A percentile compares a stretch with the other conserved stretches of the same genome.
Conservation (phyloP, 2,113 vertebrate genomes). For the Lycaon pictus region DNA sequence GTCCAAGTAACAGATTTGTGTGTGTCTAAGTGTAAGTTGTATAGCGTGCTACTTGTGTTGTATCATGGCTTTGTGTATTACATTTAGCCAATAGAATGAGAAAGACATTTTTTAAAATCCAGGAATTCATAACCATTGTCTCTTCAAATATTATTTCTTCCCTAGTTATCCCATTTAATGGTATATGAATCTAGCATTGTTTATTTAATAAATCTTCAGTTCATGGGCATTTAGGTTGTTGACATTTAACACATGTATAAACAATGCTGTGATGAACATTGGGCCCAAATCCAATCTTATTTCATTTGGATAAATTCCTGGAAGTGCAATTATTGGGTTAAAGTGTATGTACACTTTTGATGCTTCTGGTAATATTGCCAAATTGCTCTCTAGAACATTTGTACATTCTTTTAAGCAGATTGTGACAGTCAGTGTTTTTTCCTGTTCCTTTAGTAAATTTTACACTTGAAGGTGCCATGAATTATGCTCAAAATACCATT, state of each 20-base stretch:
- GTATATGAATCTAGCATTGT: background rate
- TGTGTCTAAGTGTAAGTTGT: background rate
- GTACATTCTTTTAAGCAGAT: slow-evolving; percentile 1
- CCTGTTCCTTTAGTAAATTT: slow-evolving; percentile 49
- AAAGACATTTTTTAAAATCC: background rate
- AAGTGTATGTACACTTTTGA: background rate
- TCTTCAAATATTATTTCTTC: slow-evolving; percentile 11
- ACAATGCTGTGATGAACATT: background rate
- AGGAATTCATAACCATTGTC: background rate
- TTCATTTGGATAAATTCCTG: slow-evolving; percentile 53
- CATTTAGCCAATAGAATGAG: background rate
- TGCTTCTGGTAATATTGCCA: slow-evolving; percentile 21
- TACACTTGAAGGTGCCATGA: slow-evolving; percentile 41
- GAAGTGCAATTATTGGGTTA: background rate
- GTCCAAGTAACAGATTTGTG: background rate
- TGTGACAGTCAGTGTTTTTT: background rate
- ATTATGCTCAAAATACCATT: background rate
- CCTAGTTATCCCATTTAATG: background rate
- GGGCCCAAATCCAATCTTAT: slow-evolving; percentile 30
- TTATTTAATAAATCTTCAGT: slow-evolving; percentile 2
- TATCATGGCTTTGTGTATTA: background rate
- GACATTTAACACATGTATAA: background rate
- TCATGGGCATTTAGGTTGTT: background rate
- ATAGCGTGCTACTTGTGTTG: background rate
- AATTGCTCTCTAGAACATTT: slow-evolving; percentile 35